Evolutionary conservation across 2,888 invertebrate species (phyloP).

Genomic region (Oxystoma pomonae): DNA sequence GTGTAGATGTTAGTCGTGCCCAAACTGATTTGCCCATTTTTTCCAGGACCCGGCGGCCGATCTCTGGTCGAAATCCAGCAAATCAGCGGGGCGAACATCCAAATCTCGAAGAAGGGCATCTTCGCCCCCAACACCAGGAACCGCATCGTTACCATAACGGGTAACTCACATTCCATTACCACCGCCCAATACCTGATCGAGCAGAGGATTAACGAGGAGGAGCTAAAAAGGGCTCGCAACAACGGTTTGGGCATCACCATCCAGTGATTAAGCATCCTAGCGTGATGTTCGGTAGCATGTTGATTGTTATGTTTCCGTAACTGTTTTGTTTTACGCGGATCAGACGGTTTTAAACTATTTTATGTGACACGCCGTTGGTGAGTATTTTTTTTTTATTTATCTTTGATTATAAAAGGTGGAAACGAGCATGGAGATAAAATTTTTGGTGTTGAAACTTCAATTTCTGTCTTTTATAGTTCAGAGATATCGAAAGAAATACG

Average conservation of each 20-base stretch:
- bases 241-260: conserved; percentile 58
- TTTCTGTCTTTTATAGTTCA: too few relatives aligned
- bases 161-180: conserved; percentile 81
- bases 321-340: too few relatives aligned
- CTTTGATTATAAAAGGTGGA: too few relatives aligned
- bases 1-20: too few relatives aligned
- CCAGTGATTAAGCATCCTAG: conserved; percentile 52
- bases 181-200: conserved; percentile 94
- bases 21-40: too few relatives aligned
- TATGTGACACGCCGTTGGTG: too few relatives aligned
- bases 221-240: conserved; percentile 90
- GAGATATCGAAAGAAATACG: too few relatives aligned
- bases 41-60: conserved; percentile 83
- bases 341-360: too few relatives aligned
- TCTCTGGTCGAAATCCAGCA: conserved; percentile 97
- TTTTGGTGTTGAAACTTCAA: too few relatives aligned
- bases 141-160: conserved; percentile 94
- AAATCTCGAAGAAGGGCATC: conserved; percentile 97
- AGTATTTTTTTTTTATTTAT: too few relatives aligned
- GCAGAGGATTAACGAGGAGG: conserved; percentile 94
- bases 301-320: too few relatives aligned
- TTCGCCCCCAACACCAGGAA: conserved; percentile 96
- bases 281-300: background rate
- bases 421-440: too few relatives aligned
- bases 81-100: conserved; percentile 94